phyloP scores from a whole-genome alignment of 2,888 invertebrate species.

The Ectemnius lituratus region DNA sequence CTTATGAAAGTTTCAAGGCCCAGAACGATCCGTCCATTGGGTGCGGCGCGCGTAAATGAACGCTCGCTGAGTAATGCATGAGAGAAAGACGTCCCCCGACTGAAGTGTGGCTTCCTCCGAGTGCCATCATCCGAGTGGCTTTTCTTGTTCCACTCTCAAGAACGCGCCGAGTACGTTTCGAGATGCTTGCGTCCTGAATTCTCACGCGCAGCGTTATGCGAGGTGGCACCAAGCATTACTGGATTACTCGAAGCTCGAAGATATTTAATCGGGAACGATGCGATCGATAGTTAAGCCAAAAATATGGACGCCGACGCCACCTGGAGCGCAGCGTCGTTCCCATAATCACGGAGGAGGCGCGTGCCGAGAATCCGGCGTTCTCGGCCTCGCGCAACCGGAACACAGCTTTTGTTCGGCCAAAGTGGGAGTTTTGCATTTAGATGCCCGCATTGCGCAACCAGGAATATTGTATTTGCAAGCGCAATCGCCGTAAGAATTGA shows the following conservation, averaged over 20 bases:
- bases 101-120: constrained; percentile 34
- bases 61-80: constrained; percentile 56
- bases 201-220: too few species aligned
- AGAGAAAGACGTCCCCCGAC: constrained; percentile 38
- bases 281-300: constrained; percentile 61
- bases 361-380: neutral
- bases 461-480: too few species aligned
- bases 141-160: constrained; percentile 62
- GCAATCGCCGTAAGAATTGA: too few species aligned
- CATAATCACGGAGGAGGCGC: neutral
- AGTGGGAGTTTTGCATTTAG: too few species aligned
- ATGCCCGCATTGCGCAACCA: too few species aligned
- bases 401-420: constrained; percentile 19
- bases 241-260: too few species aligned
- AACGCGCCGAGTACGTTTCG: constrained; percentile 10
- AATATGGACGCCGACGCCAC: constrained; percentile 59
- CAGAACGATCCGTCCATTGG: too few species aligned
- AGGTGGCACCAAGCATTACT: too few species aligned
- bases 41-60: constrained; percentile 6
- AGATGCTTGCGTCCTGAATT: neutral
- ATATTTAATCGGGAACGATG: constrained; percentile 56
- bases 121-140: constrained; percentile 59
- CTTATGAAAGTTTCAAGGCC: too few species aligned
- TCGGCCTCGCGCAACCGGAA: too few species aligned
- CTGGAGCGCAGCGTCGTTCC: constrained; percentile 14